A percentile compares a stretch with the other conserved stretches of the same genome.
Conservation (phyloP, 2,113 vertebrate genomes). For the Phylloscopus whistleri region DNA sequence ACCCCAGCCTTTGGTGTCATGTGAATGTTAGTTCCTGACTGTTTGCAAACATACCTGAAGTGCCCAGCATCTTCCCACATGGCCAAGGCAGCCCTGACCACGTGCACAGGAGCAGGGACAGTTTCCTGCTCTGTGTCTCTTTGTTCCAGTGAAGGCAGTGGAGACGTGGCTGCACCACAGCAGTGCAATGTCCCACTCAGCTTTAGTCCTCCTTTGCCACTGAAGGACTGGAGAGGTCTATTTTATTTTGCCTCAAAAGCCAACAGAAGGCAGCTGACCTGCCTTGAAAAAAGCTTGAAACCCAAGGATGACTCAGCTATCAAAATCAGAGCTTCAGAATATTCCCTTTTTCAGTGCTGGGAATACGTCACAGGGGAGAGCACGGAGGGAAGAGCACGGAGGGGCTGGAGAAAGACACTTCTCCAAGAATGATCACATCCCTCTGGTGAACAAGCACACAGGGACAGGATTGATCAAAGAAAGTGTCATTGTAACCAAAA, state of each 20-base stretch:
- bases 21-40: neutral
- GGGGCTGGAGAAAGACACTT: neutral
- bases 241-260: neutral
- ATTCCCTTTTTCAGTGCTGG: neutral
- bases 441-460: neutral
- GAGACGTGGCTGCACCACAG: neutral
- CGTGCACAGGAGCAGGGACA: neutral
- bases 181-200: neutral
- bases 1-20: neutral
- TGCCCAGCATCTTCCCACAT: neutral
- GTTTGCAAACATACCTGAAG: neutral
- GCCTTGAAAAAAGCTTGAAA: neutral
- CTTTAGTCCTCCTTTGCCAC: neutral
- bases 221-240: neutral
- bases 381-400: neutral
- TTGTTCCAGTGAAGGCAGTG: neutral
- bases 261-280: neutral
- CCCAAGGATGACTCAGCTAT: neutral
- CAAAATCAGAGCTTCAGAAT: neutral
- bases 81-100: neutral
- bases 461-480: neutral
- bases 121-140: neutral
- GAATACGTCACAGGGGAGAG: neutral
- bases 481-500: neutral
- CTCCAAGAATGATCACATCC: neutral